These are phyloP conservation scores for Acanthosepion esculentum DNA, from an alignment of 2,888 invertebrate genomes.

Conservation along the genomic window DNA sequence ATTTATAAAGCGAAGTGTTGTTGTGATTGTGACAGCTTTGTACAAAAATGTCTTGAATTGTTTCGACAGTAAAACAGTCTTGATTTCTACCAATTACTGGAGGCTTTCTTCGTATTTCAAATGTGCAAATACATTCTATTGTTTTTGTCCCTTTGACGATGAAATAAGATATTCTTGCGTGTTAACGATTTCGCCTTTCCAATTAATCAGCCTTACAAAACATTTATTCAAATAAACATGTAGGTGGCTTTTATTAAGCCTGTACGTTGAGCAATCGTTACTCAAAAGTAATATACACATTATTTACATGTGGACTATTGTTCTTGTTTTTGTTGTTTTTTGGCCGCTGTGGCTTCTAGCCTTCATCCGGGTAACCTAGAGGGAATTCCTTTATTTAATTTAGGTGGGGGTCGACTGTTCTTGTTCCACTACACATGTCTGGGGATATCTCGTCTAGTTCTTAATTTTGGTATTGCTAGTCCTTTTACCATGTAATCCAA, in stretches of 20 bases:
- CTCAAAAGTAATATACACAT: no score
- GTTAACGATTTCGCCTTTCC: background rate
- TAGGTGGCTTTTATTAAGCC: background rate
- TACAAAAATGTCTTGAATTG: background rate
- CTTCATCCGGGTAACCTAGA: no score
- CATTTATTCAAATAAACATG: background rate
- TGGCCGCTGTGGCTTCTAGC: no score
- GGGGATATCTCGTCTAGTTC: no score
- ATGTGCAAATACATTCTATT: background rate
- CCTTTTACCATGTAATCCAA: no score
- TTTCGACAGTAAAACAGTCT: background rate
- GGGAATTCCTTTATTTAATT: no score
- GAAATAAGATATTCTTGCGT: background rate
- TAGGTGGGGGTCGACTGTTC: no score
- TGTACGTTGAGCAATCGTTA: background rate
- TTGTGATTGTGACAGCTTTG: background rate
- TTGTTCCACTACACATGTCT: no score
- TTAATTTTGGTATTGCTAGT: no score
- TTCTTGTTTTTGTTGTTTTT: no score
- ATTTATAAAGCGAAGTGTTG: no score
- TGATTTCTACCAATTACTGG: background rate
- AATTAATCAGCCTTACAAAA: background rate
- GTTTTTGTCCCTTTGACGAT: background rate
- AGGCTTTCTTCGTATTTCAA: background rate
- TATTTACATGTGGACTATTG: no score